Base-by-base conservation (phyloP, 2,113 vertebrate genomes). In the Boleophthalmus pectinirostris region DNA sequence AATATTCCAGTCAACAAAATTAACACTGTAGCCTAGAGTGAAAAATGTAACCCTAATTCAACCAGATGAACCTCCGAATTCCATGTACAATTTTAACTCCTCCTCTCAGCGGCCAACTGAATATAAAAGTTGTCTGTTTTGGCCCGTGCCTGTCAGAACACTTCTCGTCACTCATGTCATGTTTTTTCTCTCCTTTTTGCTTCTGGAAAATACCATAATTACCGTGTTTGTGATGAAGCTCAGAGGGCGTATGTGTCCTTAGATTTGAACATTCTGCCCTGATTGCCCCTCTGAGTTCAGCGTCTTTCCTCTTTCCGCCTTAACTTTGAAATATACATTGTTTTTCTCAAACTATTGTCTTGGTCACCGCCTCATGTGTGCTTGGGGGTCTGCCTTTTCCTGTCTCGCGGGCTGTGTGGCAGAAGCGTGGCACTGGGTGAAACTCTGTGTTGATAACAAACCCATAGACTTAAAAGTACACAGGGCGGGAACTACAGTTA, bases 261-360 rank as follows among this genome's bases (percentile, higher is more conserved):
- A 82, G 83, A 87, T 82, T 88, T 88, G 63, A 84, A 89, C 82
- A 79, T 90, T 85, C 85, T 87, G 82, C 81, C 77, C 81, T 90
- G 87, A 92, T 87, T 90, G 84, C 81, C 81, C 86, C 85, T 74
- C 84, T 72, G 78, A 85, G 85, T 87, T 92, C 87, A 87, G 69
- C 86, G 72, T 90, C 83, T 93, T 93, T 92, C 92, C 92, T 89
- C 86, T 85, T 80, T 89, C 88, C 87, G 87, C 74, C 68, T 73
- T 75, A 69, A 47, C 78, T 83, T 90, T 86, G 72, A 89, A 92
- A 90, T 87, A 87, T 89, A 89, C 87, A 90, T 91, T 90, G 89
- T 91, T 89, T 90, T 90, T 76, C 81, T 68, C 70, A 76, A 25
- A 77, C 89, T 51, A 90, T 92, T 92, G 88, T 93, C 86, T 82